Base-by-base conservation (phyloP, 1,140 invertebrate genomes). In the Drosophila varians region DNA sequence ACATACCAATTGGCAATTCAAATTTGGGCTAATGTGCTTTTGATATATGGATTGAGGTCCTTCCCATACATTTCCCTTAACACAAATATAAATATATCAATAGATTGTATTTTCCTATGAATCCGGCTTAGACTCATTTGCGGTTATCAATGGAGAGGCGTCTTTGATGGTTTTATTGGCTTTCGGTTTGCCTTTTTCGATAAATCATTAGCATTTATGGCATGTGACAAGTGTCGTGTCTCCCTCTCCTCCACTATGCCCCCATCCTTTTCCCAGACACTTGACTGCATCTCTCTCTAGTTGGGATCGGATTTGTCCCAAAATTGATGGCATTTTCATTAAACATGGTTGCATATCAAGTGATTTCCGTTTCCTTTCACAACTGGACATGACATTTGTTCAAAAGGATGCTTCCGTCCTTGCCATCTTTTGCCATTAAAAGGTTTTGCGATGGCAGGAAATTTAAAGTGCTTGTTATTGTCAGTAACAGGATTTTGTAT, bases 131-230 rank as follows among this genome's bases (percentile, higher is more conserved):
- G 21, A 70, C 40, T 74, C 76, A 79, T 74, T 79, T 84, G 74
- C 49, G 65, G 71, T 40, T 53, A 78, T 78, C 79, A 79, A 78
- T 62, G 60, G 60, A 46, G 60, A 58, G 75, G 58, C 71, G 52
- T 68, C 79, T 86, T 75, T 86, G 56, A 79, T 83, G 80, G 40
- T 86, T 83, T 86, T 83, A 86, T 86, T 75, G 80, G 74, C 54
- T 53, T 56, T 46, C 56, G 47, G 47, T 48, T 54, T 58, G 58
- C 54, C 68, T 45, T 65, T 70, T 77, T 65, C 51, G 34, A 72
- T 72, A 72, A 62, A 72, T 72, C 68, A 72, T 72, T 72, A 53
- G 68, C 69, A 72, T 72, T 72, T 62, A 54, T 62, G 69, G 56
- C 68, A 66, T 66, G 19, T 66, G 62, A 66, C 62, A 66, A 66